A percentile compares a stretch with the other conserved stretches of the same genome.
These are phyloP conservation scores for Andrena camellia DNA, from an alignment of 2,888 invertebrate genomes.

Conservation along the genomic window DNA sequence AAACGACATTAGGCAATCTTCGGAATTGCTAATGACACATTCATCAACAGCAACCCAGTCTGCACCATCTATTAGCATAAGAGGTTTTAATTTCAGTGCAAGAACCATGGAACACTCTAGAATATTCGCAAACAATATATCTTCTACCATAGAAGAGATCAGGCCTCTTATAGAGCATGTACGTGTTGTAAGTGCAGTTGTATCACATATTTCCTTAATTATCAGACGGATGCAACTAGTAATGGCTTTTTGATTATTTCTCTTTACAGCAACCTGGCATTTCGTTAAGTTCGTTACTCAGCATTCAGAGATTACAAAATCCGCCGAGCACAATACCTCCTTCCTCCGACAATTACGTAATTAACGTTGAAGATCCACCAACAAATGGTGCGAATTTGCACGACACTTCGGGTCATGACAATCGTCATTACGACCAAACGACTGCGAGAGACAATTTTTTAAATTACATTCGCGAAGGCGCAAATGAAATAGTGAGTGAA, in stretches of 20 bases:
- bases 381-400: constrained; percentile 48
- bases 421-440: constrained; percentile 69
- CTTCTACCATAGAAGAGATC: constrained; percentile 88
- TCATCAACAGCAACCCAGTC: constrained; percentile 16
- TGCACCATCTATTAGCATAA: constrained; percentile 40
- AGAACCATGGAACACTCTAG: constrained; percentile 63
- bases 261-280: constrained; percentile 74
- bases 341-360: constrained; percentile 80
- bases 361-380: constrained; percentile 77
- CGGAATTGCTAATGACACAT: constrained; percentile 40
- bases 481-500: constrained; percentile 65
- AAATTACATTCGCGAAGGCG: constrained; percentile 78
- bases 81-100: constrained; percentile 58
- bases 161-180: constrained; percentile 89
- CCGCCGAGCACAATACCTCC: constrained; percentile 84
- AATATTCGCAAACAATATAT: constrained; percentile 78
- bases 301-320: constrained; percentile 81
- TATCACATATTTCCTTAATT: background rate
- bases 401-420: constrained; percentile 65
- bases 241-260: constrained; percentile 16
- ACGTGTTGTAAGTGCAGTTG: constrained; percentile 85
- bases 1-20: constrained; percentile 26
- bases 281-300: constrained; percentile 78
- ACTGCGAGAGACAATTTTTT: constrained; percentile 76
- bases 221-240: background rate